Base-by-base conservation (phyloP, 1,140 invertebrate species). In the Druon quercuslanigerum region DNA sequence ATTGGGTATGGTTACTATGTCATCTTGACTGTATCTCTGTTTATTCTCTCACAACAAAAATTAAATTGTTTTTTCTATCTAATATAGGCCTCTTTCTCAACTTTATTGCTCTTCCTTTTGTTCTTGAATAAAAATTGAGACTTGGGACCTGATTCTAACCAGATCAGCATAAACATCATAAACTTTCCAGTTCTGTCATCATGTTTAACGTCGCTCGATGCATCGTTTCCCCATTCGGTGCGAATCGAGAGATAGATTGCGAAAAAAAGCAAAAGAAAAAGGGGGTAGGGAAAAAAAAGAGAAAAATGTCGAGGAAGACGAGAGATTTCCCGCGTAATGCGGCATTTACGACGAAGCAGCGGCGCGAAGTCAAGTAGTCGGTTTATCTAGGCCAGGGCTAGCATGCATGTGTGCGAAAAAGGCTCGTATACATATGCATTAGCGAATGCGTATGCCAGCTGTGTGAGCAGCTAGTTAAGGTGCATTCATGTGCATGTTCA, bases 311-410 rank as follows among this genome's bases (percentile, higher is more conserved):
- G 20, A 71, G 75, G 75, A 76, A 76, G 75, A 76, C 54, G 46
- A 20, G 70, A 75, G 60, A 71, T 76, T 66, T 74, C 57, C 51
- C 74, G 71, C 50, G 52, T 50, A 16, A 54, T 51, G 75, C 60
- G 33, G 56, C 25, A 54, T 46, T 14, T 54, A 74, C 19, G 50
- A 60, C 74, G 79, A 81, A 77, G 74, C 77, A 78, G 51, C 79
- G 60, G 52, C 75, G 76, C 54, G 73, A 83, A 83, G 71, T 83
- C 77, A 79, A 73, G 82, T 81, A 81, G 79, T 78, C 79, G 79
- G 74, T 20, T 75, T 78, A 82, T 83, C 82, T 83, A 83, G 82
- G 82, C 80, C 82, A 83, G 82, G 82, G 82, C 78, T 83, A 81
- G 78, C 77, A 76, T 75, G 72, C 74, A 78, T 77, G 79, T 74